Percentiles rank a stretch among this genome's conserved stretches.
phyloP scores from a whole-genome alignment of 2,888 invertebrate species.

The Disparrhopalites patrizii region DNA sequence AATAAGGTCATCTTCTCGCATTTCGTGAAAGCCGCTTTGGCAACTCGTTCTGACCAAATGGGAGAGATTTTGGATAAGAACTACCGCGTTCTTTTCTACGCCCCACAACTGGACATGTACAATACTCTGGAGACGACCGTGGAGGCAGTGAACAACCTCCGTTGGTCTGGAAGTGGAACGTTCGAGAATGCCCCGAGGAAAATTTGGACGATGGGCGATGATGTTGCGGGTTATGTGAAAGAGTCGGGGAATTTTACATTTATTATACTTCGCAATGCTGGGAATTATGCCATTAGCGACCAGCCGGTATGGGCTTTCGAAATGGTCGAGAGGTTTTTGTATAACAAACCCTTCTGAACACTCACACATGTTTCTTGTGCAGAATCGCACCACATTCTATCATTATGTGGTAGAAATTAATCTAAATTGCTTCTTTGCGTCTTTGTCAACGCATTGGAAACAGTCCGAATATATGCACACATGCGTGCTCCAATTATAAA shows the following conservation, averaged over 20 bases:
- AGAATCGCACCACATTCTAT: too few species aligned
- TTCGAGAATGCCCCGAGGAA: not conserved
- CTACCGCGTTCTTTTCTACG: not conserved
- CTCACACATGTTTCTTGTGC: too few species aligned
- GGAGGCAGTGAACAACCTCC: not conserved
- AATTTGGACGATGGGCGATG: not conserved
- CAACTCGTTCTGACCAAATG: too few species aligned
- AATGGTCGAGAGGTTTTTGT: not conserved
- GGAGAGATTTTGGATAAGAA: not conserved
- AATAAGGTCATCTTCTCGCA: too few species aligned
- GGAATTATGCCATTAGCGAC: not conserved
- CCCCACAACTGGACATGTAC: not conserved
- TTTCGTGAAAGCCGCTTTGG: too few species aligned
- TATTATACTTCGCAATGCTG: not conserved
- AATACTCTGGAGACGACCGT: not conserved
- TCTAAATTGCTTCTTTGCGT: too few species aligned
- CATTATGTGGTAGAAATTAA: too few species aligned
- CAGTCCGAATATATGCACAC: too few species aligned
- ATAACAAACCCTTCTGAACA: too few species aligned
- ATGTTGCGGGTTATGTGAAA: not conserved
- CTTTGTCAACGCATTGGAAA: too few species aligned
- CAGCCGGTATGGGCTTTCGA: not conserved
- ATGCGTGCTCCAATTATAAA: too few species aligned
- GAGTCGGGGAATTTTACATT: not conserved
- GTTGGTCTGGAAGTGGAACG: not conserved